Percentiles rank a stretch among this genome's conserved stretches.
phyloP scores from a whole-genome alignment of 2,113 vertebrate species.

The Hemicordylus capensis region DNA sequence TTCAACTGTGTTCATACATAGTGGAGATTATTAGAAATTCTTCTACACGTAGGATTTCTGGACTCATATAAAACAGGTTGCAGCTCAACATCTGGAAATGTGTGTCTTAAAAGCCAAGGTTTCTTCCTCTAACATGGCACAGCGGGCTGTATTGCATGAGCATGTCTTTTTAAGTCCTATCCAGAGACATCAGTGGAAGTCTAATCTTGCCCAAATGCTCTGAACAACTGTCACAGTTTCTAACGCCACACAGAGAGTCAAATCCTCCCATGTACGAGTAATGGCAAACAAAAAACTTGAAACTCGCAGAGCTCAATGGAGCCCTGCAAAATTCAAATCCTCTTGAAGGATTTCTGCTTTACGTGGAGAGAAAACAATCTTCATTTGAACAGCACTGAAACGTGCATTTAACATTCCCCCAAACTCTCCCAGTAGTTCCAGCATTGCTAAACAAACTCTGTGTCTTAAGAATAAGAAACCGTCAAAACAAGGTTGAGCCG shows the following conservation, averaged over 20 bases:
- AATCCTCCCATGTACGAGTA: neutral
- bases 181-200: neutral
- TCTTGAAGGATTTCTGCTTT: neutral
- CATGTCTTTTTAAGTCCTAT: neutral
- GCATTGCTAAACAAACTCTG: conserved; percentile 4
- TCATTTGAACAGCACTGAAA: neutral
- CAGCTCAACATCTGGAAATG: conserved; percentile 3
- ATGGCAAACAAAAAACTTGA: neutral
- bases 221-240: conserved; percentile 6
- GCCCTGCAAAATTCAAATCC: too few species aligned
- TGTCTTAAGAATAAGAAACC: neutral
- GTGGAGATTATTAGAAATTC: conserved; percentile 50
- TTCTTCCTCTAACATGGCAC: neutral
- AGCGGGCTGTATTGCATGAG: neutral
- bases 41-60: conserved; percentile 36
- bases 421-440: neutral
- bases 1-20: conserved; percentile 20
- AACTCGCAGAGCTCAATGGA: too few species aligned
- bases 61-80: too few species aligned
- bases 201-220: neutral
- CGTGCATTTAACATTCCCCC: neutral
- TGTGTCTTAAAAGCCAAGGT: neutral
- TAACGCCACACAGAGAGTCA: neutral
- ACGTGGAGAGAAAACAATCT: fast-evolving
- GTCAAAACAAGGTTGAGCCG: neutral